These are phyloP conservation scores for Trogon melanurus DNA, from an alignment of 2,113 vertebrate species.

Conservation along the genomic window DNA sequence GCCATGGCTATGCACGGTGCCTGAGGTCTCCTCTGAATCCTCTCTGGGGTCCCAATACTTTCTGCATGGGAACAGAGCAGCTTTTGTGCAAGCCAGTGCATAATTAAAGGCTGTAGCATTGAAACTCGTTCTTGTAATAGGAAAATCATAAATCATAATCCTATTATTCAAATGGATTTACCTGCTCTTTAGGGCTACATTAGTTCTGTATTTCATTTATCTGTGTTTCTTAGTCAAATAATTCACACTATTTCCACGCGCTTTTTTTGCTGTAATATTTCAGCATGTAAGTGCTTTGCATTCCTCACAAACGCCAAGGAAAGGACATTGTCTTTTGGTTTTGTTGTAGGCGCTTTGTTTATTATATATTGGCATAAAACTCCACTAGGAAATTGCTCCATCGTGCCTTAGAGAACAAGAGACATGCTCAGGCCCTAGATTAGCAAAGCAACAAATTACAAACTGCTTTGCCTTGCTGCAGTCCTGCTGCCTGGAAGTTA, in stretches of 20 bases:
- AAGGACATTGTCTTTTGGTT: background rate
- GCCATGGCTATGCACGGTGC: rapidly evolving
- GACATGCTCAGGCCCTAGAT: background rate
- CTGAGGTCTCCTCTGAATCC: background rate
- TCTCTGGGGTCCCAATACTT: background rate
- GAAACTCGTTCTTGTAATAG: background rate
- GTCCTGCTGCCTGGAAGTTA: background rate
- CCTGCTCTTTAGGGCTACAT: conserved; percentile 14
- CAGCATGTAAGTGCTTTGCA: background rate
- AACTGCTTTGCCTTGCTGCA: background rate
- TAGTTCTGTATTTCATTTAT: background rate
- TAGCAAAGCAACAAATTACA: background rate
- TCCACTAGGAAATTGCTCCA: background rate
- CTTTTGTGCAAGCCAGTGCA: background rate
- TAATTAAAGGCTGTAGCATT: background rate
- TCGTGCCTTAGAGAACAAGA: background rate
- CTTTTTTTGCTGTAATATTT: background rate
- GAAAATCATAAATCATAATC: conserved; percentile 47
- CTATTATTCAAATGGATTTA: conserved; percentile 33
- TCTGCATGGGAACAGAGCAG: rapidly evolving
- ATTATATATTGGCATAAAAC: background rate
- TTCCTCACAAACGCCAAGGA: background rate
- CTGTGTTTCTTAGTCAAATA: conserved; percentile 12
- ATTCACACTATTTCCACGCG: background rate
- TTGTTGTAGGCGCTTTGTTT: background rate